Evolutionary conservation across 2,888 invertebrate genomes (phyloP), one percentile per base, ranked within the genome.

Genomic region (Apotomis turbidana): DNA sequence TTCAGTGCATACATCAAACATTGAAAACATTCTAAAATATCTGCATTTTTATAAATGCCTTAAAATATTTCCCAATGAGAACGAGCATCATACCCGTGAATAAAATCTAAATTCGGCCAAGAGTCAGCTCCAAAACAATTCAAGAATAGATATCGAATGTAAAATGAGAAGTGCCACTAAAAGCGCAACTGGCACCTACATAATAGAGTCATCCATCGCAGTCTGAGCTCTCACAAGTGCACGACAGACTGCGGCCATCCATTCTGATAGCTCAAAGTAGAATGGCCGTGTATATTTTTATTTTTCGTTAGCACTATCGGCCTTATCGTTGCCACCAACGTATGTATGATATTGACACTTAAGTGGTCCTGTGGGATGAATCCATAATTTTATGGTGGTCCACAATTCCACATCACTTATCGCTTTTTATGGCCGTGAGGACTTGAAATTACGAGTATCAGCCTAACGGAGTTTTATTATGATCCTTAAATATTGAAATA

Each of bases 381-480:
- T 83, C 81, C 82, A 80, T 77, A 82, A 81, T 82, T 87, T 87
- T 87, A 87, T 83, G 83, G 86, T 84, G 82, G 83, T 80, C 83
- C 78, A 78, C 77, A 80, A 81, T 82, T 80, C 83, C 78, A 78
- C 77, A 80, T 87, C 79, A 84, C 81, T 86, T 87, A 87, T 86
- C 84, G 80, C 76, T 77, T 86, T 89, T 89, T 89, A 89, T 87
- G 84, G 79, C 78, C 73, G 58, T 64, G 27, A 38, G 59, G 71
- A 71, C 54, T 71, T 66, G 15, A n/a, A 52, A 63, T 51, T 54
- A 71, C 15, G 12, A 52, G 54, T 64, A 49, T 12, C 46, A 13
- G 38, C 57, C 58, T 52, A 60, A 66, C 57, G 51, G 62, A 8
- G 5, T 69, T 58, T 51, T 66, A 70, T 71, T 59, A 41, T 38